Conservation (phyloP, 1,140 invertebrate genomes). For the Oreohelix idahoensis region DNA sequence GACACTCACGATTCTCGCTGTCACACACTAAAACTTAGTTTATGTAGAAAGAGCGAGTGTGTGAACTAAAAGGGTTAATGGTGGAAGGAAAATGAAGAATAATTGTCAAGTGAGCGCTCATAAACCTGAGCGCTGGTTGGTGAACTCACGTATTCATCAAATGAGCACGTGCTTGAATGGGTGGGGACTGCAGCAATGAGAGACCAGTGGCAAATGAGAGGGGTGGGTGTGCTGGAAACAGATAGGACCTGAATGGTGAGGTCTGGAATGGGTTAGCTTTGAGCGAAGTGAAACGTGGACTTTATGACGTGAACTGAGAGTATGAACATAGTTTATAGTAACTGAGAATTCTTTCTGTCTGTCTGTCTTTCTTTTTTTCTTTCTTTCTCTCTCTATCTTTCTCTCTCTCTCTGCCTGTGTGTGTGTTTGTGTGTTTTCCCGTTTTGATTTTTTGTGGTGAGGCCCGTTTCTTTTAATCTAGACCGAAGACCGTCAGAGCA, state of each 20-base stretch:
- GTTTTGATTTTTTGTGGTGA: too few relatives aligned
- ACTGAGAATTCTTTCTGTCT: too few relatives aligned
- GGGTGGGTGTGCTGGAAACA: neutral
- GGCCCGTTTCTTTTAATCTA: too few relatives aligned
- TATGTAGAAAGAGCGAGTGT: too few relatives aligned
- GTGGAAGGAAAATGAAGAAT: neutral
- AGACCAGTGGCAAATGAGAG: neutral
- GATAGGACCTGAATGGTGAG: neutral
- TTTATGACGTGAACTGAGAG: neutral
- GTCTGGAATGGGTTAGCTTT: neutral
- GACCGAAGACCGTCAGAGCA: too few relatives aligned
- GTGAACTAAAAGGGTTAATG: neutral
- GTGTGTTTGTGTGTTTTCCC: too few relatives aligned
- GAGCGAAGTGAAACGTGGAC: neutral
- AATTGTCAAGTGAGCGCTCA: neutral
- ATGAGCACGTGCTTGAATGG: constrained; percentile 3
- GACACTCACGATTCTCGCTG: too few relatives aligned
- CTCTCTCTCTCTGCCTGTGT: too few relatives aligned
- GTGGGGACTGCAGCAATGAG: neutral
- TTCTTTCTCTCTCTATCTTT: too few relatives aligned
- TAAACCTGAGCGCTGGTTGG: constrained; percentile 1
- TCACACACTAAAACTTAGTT: too few relatives aligned
- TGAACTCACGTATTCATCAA: constrained; percentile 1
- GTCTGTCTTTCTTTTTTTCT: too few relatives aligned
- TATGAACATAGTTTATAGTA: too few relatives aligned